Percentiles rank a stretch among this genome's conserved stretches.
Evolutionary conservation across 2,888 invertebrate genomes (phyloP).

Genomic region (Sphinx pinastri): DNA sequence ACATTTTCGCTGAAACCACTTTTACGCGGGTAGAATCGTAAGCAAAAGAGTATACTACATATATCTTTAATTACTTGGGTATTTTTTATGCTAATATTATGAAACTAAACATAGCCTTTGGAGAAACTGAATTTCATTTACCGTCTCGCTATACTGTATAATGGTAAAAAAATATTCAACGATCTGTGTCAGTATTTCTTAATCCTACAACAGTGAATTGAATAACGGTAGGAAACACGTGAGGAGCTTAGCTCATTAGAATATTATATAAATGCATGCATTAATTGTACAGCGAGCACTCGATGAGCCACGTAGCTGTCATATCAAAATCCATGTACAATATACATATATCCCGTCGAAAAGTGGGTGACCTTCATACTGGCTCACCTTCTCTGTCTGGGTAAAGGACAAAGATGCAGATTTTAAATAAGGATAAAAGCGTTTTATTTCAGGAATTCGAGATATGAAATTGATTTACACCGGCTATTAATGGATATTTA

Average conservation of each 20-base stretch:
- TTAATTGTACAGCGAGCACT: background rate
- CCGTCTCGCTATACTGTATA: too few species aligned
- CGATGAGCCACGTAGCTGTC: background rate
- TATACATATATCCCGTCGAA: background rate
- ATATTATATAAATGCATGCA: slow-evolving; percentile 10
- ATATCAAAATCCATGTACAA: slow-evolving; percentile 2
- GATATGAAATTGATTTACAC: too few species aligned
- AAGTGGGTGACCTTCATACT: slow-evolving; percentile 15
- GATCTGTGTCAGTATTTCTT: background rate
- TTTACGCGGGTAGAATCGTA: too few species aligned
- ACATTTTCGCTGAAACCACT: too few species aligned
- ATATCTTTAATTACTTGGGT: too few species aligned
- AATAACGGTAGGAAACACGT: slow-evolving; percentile 4
- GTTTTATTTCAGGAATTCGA: background rate
- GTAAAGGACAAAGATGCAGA: slow-evolving; percentile 12
- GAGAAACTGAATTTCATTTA: too few species aligned
- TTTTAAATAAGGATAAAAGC: background rate
- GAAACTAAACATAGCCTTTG: background rate
- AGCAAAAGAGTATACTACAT: too few species aligned
- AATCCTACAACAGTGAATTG: background rate
- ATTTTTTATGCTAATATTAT: too few species aligned
- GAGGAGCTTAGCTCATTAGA: background rate
- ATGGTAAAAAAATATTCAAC: too few species aligned
- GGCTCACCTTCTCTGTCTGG: slow-evolving; percentile 15
- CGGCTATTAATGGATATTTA: too few species aligned